These are phyloP conservation scores for Dreissena rostriformis DNA, from an alignment of 1,140 invertebrate genomes.

Conservation along the genomic window DNA sequence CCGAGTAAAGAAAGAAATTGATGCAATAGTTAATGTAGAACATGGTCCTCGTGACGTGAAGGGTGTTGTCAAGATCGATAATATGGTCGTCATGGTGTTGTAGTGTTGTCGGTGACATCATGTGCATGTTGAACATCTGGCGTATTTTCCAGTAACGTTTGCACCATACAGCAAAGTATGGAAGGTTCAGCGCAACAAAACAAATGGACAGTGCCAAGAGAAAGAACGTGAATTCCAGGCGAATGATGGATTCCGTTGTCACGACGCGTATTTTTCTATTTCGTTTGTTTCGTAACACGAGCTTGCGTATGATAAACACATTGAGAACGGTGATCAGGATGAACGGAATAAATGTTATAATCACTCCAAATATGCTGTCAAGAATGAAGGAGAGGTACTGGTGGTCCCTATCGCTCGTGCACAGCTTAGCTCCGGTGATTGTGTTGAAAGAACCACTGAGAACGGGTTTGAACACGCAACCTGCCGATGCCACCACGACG, in stretches of 20 bases:
- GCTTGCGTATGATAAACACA: constrained; percentile 69
- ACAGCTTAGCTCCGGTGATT: constrained; percentile 43
- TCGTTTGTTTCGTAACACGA: constrained; percentile 56
- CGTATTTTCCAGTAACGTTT: constrained; percentile 49
- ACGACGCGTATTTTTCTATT: constrained; percentile 54
- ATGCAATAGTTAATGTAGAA: constrained; percentile 73
- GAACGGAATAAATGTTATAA: constrained; percentile 73
- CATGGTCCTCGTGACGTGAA: constrained; percentile 61
- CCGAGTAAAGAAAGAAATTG: constrained; percentile 72
- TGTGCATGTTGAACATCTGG: constrained; percentile 9
- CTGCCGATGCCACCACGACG: constrained; percentile 46
- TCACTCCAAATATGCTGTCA: constrained; percentile 72
- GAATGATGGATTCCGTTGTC: constrained; percentile 66
- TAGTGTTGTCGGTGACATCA: neutral
- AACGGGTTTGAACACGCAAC: constrained; percentile 60
- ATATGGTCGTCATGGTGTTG: constrained; percentile 15
- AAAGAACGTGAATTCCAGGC: constrained; percentile 69
- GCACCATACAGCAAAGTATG: constrained; percentile 72
- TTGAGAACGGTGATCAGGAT: constrained; percentile 71
- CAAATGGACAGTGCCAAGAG: constrained; percentile 68
- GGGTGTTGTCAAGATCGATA: constrained; percentile 19
- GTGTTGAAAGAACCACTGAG: constrained; percentile 52
- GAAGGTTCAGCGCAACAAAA: constrained; percentile 68
- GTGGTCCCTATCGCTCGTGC: constrained; percentile 62
- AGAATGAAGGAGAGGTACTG: constrained; percentile 68